A percentile compares a stretch with the other conserved stretches of the same genome.
Conservation (phyloP, 2,113 vertebrate species). For the Heterotis niloticus region DNA sequence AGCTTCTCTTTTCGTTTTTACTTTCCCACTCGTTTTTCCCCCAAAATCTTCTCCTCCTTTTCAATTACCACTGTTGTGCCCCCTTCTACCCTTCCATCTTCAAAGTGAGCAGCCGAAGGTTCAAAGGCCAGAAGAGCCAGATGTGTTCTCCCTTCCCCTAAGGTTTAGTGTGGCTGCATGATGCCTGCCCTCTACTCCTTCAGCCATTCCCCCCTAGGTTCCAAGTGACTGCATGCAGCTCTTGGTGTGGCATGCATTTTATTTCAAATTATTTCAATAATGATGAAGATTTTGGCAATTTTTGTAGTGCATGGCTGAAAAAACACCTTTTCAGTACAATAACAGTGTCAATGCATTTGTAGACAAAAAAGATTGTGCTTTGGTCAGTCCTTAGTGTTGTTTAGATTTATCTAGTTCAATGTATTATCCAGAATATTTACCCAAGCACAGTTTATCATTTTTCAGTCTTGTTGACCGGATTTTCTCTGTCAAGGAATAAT, state of each 20-base stretch:
- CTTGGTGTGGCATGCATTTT: not conserved
- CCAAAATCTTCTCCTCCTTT: conserved; percentile 3
- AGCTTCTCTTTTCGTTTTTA: not conserved
- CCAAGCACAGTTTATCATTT: too few species aligned
- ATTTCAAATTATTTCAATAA: too few species aligned
- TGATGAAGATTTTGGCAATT: not conserved
- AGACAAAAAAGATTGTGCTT: too few species aligned
- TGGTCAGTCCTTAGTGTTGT: too few species aligned
- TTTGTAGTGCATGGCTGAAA: too few species aligned
- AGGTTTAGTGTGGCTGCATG: conserved; percentile 52
- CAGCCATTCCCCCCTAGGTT: not conserved
- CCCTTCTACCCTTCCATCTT: not conserved
- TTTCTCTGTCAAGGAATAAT: too few species aligned
- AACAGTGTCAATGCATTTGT: too few species aligned
- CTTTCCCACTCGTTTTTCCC: conserved; percentile 20
- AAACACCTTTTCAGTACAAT: too few species aligned
- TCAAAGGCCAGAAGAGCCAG: conserved; percentile 58
- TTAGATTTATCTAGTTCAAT: too few species aligned
- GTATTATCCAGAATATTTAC: too few species aligned
- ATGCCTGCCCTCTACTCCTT: not conserved
- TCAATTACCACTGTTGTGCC: not conserved
- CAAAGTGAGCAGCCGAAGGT: conserved; percentile 64
- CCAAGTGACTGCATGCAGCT: not conserved
- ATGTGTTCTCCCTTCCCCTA: conserved; percentile 65
- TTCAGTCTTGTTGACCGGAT: too few species aligned